Evolutionary conservation across 2,113 vertebrate genomes (phyloP), one percentile per base, ranked within the genome.

Genomic region (Triplophysa tibetana): DNA sequence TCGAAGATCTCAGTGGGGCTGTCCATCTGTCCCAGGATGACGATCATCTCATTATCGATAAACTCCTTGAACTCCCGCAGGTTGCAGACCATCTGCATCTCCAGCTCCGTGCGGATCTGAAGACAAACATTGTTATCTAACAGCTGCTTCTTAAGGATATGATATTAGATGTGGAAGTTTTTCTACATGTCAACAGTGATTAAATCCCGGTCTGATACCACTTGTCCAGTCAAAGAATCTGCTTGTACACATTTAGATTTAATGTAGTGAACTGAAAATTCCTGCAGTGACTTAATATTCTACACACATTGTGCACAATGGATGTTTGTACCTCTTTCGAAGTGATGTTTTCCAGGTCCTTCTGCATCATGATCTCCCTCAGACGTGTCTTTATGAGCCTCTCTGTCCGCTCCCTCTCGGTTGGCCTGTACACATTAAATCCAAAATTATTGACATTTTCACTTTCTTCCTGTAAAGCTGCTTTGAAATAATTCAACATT

Each of bases 291-390:
- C 33, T 38, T 38, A 38, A 38, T 7, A 38, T 38, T 38, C 6
- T 38, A 38, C 33, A 38, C 33, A 38, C 0, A 70, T 16, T n/a
- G 29, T 43, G 41, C 50, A 75, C 17, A 11, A 17, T 23, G 26
- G 1, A n/a, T 19, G 19, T 52, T 43, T 92, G 84, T 89, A 98
- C 97, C 95, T 99, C 96, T 88, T 99, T 99, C 17, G 95, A 97
- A 1, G 97, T 99, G 88, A 99, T 95, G 61, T 99, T 99, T 86
- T 99, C 98, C 93, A 99, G 90, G 90, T 99, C 97, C 23, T 95
- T 98, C 90, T 98, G 98, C 97, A 98, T 99, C 98, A 99, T 99
- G 79, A 99, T 98, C 89, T 99, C 98, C 64, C 97, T 88, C 86
- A 99, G 93, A 23, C 96, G 95, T 43, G 91, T 94, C 89, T 96